Evolutionary conservation across 2,888 invertebrate genomes (phyloP), one percentile per base, ranked within the genome.

Genomic region (Polydrusus tereticollis): DNA sequence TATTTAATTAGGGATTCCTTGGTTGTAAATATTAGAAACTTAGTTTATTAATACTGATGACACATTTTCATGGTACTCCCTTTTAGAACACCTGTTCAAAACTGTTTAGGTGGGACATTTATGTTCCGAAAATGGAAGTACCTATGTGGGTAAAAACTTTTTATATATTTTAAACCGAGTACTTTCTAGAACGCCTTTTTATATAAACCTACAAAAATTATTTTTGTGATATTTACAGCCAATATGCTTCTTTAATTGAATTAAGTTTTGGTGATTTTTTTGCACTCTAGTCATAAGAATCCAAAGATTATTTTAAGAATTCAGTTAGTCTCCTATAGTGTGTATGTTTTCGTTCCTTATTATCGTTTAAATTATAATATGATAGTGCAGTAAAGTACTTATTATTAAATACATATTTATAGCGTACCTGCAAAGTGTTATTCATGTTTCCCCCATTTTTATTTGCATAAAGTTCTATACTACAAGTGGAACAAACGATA

Each of bases 231-330:
- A n/a, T n/a, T n/a, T n/a, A n/a, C n/a, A n/a, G n/a, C n/a, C n/a
- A n/a, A n/a, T n/a, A n/a, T 33, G 10, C n/a, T 36, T 5, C 33
- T 33, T 5, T 36, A 10, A 36, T 36, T 33, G 33, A 10, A 7
- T 33, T 33, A 10, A 12, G 18, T 43, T 41, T 63, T 38, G 36
- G 50, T 64, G 38, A 64, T 36, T 64, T 64, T 63, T 64, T 60
- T 60, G 60, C 43, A 75, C 63, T 55, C 52, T 63, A 50, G 60
- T 63, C 50, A 52, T 41, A 55, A 47, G 36, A 21, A 43, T 14
- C 38, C 21, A 58, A 38, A 14, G 21, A 38, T 38, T 38, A 38
- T 58, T 58, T 26, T 29, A 55, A 29, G n/a, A 16, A 16, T 3
- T 55, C n/a, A 2, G n/a, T 55, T 55, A 55, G 29, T 55, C 29